Conservation (phyloP, 2,797 vertebrate species). For the Lacerta bilineata region DNA sequence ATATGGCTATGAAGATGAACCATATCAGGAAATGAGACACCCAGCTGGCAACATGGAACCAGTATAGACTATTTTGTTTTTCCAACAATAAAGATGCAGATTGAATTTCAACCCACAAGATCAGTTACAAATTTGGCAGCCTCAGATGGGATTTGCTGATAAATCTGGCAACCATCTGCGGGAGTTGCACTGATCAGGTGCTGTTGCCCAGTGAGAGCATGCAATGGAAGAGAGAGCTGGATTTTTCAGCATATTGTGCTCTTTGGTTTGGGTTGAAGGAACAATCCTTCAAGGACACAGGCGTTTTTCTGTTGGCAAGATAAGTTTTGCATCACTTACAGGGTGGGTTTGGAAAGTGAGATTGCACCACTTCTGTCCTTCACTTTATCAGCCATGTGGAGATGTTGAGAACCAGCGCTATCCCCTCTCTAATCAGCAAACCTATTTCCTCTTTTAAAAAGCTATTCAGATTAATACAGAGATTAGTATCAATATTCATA, state of each 20-base stretch:
- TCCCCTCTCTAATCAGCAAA: too few relatives aligned
- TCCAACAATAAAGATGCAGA: constrained; percentile 16
- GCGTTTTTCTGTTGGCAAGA: constrained; percentile 18
- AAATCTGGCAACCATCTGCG: constrained; percentile 40
- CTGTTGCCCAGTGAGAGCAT: constrained; percentile 1
- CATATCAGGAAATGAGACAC: constrained; percentile 14
- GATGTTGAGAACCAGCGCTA: background rate
- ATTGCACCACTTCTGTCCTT: constrained; percentile 19
- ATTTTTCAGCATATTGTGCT: background rate
- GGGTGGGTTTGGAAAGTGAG: constrained; percentile 26
- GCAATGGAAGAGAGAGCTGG: constrained; percentile 18
- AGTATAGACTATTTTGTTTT: constrained; percentile 1
- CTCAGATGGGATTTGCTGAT: background rate
- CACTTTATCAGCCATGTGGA: fast-evolving
- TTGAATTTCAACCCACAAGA: constrained; percentile 31
- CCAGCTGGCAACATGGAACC: constrained; percentile 5
- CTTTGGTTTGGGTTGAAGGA: constrained; percentile 21
- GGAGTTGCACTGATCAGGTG: background rate
- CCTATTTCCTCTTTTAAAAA: background rate
- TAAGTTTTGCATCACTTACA: background rate
- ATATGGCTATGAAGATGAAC: background rate
- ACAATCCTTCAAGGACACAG: background rate
- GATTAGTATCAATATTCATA: too few relatives aligned
- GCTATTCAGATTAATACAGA: background rate
- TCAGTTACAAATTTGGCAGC: constrained; percentile 31